Evolutionary conservation across 2,113 vertebrate species (phyloP).

Genomic region (Solea solea): DNA sequence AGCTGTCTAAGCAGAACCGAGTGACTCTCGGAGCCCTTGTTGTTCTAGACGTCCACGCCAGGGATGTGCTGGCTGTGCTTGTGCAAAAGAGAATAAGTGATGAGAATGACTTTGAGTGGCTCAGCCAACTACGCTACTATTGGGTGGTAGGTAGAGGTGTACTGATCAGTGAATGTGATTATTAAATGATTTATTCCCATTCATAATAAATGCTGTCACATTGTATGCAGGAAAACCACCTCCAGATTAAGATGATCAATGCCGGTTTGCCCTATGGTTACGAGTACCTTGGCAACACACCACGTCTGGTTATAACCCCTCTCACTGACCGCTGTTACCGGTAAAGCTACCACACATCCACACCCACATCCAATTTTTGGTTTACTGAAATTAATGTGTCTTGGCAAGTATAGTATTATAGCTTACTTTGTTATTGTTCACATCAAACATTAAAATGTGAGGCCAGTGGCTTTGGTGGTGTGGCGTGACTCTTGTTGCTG

Average conservation of each 20-base stretch:
- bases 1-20: conserved; percentile 89
- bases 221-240: conserved; percentile 82
- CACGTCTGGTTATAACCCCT: conserved; percentile 89
- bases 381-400: background rate
- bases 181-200: background rate
- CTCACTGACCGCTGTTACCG: conserved; percentile 93
- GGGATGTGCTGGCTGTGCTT: conserved; percentile 85
- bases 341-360: conserved; percentile 62
- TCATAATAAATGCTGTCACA: background rate
- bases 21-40: conserved; percentile 89
- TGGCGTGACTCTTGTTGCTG: too few relatives aligned
- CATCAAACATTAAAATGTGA: too few relatives aligned
- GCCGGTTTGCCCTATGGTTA: conserved; percentile 92
- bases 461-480: too few relatives aligned
- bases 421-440: too few relatives aligned
- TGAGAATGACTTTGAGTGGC: conserved; percentile 91
- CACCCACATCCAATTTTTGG: background rate
- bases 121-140: conserved; percentile 91
- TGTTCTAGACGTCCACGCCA: conserved; percentile 88
- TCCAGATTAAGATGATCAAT: conserved; percentile 94
- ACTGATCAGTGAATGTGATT: background rate
- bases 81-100: conserved; percentile 86
- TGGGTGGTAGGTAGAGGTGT: conserved; percentile 82
- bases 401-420: too few relatives aligned
- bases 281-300: conserved; percentile 90